These are phyloP conservation scores for Cervus canadensis DNA, from an alignment of 2,113 vertebrate species.

Conservation along the genomic window DNA sequence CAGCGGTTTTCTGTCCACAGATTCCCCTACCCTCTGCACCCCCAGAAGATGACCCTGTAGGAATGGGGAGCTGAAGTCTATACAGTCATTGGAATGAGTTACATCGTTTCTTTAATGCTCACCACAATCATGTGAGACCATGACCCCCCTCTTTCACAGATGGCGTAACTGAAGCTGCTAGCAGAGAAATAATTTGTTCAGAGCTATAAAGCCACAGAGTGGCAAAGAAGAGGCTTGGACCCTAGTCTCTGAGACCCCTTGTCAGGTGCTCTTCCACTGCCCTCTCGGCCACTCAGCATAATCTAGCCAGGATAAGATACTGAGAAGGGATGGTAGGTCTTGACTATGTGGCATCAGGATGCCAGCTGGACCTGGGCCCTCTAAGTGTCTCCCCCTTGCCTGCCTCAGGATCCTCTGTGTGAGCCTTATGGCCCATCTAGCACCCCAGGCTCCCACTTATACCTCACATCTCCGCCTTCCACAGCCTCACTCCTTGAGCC, in stretches of 20 bases:
- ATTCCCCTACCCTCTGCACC: background rate
- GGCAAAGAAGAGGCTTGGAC: background rate
- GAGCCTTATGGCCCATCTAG: background rate
- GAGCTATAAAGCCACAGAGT: background rate
- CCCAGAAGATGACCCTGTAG: background rate
- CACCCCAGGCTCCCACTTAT: background rate
- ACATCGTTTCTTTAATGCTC: constrained; percentile 1
- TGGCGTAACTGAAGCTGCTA: background rate
- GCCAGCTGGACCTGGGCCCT: background rate
- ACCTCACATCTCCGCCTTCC: background rate
- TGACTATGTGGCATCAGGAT: background rate
- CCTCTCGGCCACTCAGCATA: background rate
- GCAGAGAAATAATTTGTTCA: background rate
- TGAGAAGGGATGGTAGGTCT: background rate
- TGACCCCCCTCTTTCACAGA: background rate
- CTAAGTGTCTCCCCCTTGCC: background rate
- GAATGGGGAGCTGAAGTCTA: background rate
- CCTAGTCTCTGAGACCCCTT: background rate
- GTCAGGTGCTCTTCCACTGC: background rate
- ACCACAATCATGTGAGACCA: background rate
- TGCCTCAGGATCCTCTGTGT: background rate
- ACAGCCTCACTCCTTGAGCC: background rate
- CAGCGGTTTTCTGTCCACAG: constrained; percentile 42
- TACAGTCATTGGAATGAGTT: background rate
- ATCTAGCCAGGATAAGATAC: background rate